These are phyloP conservation scores for Oceanodroma leucorhoa DNA, from an alignment of 2,797 vertebrate species.

Conservation along the genomic window DNA sequence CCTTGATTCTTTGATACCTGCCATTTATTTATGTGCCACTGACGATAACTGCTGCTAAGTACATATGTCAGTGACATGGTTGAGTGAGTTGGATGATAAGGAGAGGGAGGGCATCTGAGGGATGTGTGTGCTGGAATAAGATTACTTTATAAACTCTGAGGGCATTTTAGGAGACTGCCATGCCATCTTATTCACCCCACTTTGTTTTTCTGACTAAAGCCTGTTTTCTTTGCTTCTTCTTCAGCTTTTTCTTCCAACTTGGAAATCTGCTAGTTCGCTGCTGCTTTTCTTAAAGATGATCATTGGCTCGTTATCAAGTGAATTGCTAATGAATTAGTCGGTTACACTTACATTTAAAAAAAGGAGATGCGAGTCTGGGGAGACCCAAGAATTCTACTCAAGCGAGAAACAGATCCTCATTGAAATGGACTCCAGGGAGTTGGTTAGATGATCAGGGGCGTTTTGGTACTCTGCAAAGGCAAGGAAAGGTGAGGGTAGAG, in stretches of 20 bases:
- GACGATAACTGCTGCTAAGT: conserved; percentile 60
- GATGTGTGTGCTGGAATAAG: neutral
- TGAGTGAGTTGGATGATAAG: conserved; percentile 50
- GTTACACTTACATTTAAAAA: neutral
- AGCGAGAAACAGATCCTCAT: neutral
- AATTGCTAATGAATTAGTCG: neutral
- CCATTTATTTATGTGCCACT: conserved; percentile 53
- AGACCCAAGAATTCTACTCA: neutral
- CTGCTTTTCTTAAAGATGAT: neutral
- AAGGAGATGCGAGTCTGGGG: neutral
- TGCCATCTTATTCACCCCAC: neutral
- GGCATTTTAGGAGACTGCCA: conserved; percentile 33
- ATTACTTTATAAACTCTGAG: conserved; percentile 11
- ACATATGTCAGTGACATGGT: conserved; percentile 45
- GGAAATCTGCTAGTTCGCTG: neutral
- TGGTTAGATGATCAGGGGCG: neutral
- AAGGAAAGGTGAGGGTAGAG: neutral
- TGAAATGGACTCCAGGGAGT: neutral
- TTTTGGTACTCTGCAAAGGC: neutral
- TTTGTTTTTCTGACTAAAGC: neutral
- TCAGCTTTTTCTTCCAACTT: neutral
- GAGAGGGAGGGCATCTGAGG: neutral
- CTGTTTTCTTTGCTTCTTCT: neutral
- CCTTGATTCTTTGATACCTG: conserved; percentile 65
- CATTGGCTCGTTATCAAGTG: neutral